Evolutionary conservation across 2,888 invertebrate genomes (phyloP), one percentile per base, ranked within the genome.

Genomic region (Mesorhabditis belari): DNA sequence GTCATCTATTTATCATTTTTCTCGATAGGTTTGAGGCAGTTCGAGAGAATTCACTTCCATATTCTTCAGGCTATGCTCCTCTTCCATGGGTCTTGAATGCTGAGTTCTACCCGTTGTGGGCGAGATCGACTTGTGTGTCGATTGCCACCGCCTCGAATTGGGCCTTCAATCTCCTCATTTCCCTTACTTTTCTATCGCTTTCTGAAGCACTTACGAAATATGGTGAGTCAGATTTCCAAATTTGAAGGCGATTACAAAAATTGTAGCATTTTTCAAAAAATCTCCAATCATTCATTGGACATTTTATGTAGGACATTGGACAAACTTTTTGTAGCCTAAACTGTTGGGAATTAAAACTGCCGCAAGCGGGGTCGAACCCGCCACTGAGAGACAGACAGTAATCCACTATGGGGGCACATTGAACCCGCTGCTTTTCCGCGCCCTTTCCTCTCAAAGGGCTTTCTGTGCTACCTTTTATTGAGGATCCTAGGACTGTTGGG

Each of bases 51-150:
- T 24, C 19, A 49, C 3, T 9, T 17, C 29, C 3, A 19, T n/a
- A n/a, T n/a, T n/a, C n/a, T 57, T 51, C 21, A 84, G 85, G 85
- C 53, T 82, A 85, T 78, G 85, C 85, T n/a, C 84, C 84, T 3
- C 84, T 85, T 82, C 85, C 85, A 1, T 85, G 85, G 85, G 85
- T 85, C 4, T 82, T 85, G 62, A 85, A 85, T 73, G 83, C 85
- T 2, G 85, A 85, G 75, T 85, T 85, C 53, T 85, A 83, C 70
- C 85, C 85, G 0, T 74, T 82, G 44, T 85, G 85, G 85, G 85
- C 85, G 0, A 76, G 85, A 35, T 53, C 59, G 12, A 69, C 83
- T 0, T 83, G 84, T 54, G 66, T 66, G 9, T 62, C 67, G 2
- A 61, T 69, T 3, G 55, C 70, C 17, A 70, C 70, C 5, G 63